These are phyloP conservation scores for Noctua fimbriata DNA, from an alignment of 2,888 invertebrate species.

Conservation along the genomic window DNA sequence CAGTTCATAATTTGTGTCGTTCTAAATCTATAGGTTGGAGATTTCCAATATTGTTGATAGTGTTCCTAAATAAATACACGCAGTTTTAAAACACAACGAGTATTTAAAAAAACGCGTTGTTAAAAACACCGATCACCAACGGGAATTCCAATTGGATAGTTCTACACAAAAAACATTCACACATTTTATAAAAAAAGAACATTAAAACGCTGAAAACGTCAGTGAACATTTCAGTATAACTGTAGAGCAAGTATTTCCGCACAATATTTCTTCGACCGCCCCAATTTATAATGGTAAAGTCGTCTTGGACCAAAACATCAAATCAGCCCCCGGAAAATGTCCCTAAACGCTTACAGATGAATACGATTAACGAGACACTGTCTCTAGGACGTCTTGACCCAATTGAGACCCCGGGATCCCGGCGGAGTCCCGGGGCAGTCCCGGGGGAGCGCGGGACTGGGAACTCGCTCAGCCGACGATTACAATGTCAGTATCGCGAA, in stretches of 20 bases:
- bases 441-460: constrained; percentile 17
- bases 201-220: neutral
- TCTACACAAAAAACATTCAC: constrained; percentile 14
- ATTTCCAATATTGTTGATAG: neutral
- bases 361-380: constrained; percentile 63
- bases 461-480: constrained; percentile 33
- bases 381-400: constrained; percentile 61
- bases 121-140: constrained; percentile 15
- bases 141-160: constrained; percentile 23
- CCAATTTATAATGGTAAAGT: constrained; percentile 40
- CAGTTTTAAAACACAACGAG: neutral
- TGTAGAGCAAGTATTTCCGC: neutral
- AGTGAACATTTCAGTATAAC: constrained; percentile 11
- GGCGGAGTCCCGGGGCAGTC: constrained; percentile 9
- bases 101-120: neutral
- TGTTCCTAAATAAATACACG: neutral
- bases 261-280: constrained; percentile 30
- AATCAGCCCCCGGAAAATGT: constrained; percentile 41
- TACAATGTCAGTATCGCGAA: constrained; percentile 44
- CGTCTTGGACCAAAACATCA: constrained; percentile 46
- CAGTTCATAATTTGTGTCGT: constrained; percentile 3
- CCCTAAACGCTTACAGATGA: constrained; percentile 65
- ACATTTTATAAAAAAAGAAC: constrained; percentile 1
- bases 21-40: neutral
- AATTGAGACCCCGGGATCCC: constrained; percentile 43